Percentiles rank a stretch among this genome's conserved stretches.
phyloP scores from a whole-genome alignment of 2,888 invertebrate species.

The Diaprepes abbreviatus region DNA sequence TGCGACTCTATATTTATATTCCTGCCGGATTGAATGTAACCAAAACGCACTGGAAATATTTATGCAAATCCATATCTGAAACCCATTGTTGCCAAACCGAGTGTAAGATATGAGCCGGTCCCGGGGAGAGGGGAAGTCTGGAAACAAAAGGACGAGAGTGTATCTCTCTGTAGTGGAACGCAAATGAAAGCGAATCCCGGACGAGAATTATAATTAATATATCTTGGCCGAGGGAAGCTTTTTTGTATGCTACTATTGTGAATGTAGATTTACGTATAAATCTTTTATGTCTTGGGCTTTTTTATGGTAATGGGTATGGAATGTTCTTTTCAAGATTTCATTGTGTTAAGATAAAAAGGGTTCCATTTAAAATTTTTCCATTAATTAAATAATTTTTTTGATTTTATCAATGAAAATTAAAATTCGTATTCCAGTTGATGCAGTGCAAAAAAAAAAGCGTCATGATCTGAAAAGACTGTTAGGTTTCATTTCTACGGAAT shows the following conservation, averaged over 20 bases:
- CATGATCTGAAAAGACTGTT: no score
- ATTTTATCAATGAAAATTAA: no score
- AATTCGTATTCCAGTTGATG: no score
- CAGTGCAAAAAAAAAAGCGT: no score
- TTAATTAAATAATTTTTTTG: no score
- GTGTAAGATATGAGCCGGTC: conserved; percentile 49
- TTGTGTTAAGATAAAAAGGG: not conserved
- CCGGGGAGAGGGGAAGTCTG: conserved; percentile 20
- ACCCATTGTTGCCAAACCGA: conserved; percentile 50
- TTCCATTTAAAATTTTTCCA: no score
- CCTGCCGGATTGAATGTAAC: conserved; percentile 28
- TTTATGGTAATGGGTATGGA: not conserved
- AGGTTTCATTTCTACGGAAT: no score
- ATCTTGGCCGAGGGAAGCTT: conserved; percentile 38
- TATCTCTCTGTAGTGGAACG: conserved; percentile 39
- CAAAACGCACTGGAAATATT: conserved; percentile 49
- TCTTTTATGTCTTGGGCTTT: conserved; percentile 15
- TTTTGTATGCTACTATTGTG: conserved; percentile 34
- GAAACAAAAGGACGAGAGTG: conserved; percentile 46
- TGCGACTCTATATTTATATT: conserved; percentile 45
- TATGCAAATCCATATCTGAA: conserved; percentile 51
- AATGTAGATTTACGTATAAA: conserved; percentile 27
- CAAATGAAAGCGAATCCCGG: conserved; percentile 43
- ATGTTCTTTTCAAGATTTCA: not conserved
- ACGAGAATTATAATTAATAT: conserved; percentile 48